These are phyloP conservation scores for Bacillus rossius DNA, from an alignment of 1,140 invertebrate species.

Conservation along the genomic window DNA sequence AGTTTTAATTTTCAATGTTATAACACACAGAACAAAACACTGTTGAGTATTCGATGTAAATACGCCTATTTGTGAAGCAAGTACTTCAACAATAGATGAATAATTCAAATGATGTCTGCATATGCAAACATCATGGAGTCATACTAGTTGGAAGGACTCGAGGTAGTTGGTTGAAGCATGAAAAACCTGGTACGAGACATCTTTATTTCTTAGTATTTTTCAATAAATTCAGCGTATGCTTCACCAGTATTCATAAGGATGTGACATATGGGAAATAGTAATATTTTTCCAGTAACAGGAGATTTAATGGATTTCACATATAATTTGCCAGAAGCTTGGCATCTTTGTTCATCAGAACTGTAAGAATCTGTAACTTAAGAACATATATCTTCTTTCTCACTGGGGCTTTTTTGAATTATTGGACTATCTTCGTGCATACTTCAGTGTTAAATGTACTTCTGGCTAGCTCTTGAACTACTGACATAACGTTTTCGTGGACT, in stretches of 20 bases:
- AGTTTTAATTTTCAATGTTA: neutral
- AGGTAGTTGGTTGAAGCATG: neutral
- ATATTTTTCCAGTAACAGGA: neutral
- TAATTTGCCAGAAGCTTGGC: neutral
- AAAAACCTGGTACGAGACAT: neutral
- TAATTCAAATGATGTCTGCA: neutral
- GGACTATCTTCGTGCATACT: too few species aligned
- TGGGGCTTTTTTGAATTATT: too few species aligned
- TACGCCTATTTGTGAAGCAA: neutral
- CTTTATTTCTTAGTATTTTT: neutral
- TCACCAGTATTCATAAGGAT: neutral
- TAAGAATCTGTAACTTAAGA: neutral
- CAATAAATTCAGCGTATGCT: neutral
- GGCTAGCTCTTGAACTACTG: too few species aligned
- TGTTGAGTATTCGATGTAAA: neutral
- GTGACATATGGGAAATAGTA: neutral
- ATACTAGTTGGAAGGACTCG: neutral
- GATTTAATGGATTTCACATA: neutral
- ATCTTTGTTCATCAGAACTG: neutral
- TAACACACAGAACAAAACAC: neutral
- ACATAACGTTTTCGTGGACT: too few species aligned
- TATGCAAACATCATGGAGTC: conserved; percentile 1
- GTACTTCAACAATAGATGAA: neutral
- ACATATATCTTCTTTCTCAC: too few species aligned
- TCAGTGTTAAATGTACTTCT: too few species aligned